phyloP scores from a whole-genome alignment of 2,113 vertebrate species.

The Salvelinus alpinus region DNA sequence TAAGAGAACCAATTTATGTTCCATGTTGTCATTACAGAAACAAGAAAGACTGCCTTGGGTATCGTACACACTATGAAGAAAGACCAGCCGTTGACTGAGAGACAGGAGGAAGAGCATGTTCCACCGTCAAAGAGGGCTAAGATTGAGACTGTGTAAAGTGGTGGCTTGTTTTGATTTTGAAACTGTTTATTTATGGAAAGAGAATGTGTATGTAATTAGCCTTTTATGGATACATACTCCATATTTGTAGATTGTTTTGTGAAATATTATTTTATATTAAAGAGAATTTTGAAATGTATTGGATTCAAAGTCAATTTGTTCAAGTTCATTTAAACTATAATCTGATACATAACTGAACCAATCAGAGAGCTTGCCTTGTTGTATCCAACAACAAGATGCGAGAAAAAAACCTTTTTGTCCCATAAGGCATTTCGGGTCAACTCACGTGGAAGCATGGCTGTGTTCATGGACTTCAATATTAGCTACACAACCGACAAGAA shows the following conservation, averaged over 20 bases:
- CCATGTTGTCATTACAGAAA: slow-evolving; percentile 47
- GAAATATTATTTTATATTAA: background rate
- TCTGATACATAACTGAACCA: background rate
- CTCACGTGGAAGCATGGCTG: slow-evolving; percentile 56
- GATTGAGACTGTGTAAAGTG: slow-evolving; percentile 34
- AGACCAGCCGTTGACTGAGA: background rate
- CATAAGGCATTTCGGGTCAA: slow-evolving; percentile 7
- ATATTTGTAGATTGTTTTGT: background rate
- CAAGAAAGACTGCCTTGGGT: slow-evolving; percentile 59
- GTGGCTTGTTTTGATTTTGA: background rate
- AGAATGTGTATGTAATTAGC: background rate
- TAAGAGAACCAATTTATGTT: background rate
- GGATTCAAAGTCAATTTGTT: background rate
- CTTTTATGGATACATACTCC: background rate
- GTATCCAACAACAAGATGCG: background rate
- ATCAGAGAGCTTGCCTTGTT: background rate
- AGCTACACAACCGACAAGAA: slow-evolving; percentile 45
- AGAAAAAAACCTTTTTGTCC: background rate
- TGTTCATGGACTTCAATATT: slow-evolving; percentile 75
- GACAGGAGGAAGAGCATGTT: slow-evolving; percentile 34
- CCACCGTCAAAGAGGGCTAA: slow-evolving; percentile 61
- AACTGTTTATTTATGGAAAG: background rate
- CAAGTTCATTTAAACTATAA: background rate
- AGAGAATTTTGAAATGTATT: background rate
- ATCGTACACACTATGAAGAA: slow-evolving; percentile 52